Conservation (phyloP, 1,140 invertebrate species). For the Drosophila quadrilineata region DNA sequence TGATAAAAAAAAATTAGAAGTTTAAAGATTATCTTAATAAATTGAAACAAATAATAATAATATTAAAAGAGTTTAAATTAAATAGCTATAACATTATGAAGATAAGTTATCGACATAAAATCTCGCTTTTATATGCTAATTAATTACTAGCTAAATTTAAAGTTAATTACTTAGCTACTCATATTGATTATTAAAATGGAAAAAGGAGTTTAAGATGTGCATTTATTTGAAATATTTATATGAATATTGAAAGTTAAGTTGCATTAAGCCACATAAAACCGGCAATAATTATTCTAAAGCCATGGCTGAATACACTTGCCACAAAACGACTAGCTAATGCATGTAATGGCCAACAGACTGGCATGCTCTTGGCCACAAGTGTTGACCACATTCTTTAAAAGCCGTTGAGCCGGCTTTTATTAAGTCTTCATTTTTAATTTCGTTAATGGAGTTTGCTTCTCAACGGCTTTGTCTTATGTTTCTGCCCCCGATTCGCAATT, state of each 20-base stretch:
- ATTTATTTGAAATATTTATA: background rate
- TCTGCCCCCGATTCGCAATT: constrained; percentile 41
- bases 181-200: too few species aligned
- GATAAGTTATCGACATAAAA: too few species aligned
- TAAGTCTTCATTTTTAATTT: constrained; percentile 62
- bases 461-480: constrained; percentile 6
- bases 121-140: too few species aligned
- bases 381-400: constrained; percentile 21
- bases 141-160: too few species aligned
- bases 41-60: too few species aligned
- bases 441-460: constrained; percentile 70
- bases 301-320: background rate
- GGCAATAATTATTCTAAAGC: background rate
- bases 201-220: too few species aligned
- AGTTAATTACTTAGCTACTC: too few species aligned
- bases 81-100: too few species aligned
- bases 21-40: too few species aligned
- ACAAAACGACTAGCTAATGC: background rate
- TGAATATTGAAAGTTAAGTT: background rate
- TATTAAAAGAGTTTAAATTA: too few species aligned
- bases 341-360: background rate
- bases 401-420: constrained; percentile 23
- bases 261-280: background rate
- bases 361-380: background rate
- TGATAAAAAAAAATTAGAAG: too few species aligned